Evolutionary conservation across 64 coral and sea anemone genomes (phyloP).

Genomic region (Porites australiensis): DNA sequence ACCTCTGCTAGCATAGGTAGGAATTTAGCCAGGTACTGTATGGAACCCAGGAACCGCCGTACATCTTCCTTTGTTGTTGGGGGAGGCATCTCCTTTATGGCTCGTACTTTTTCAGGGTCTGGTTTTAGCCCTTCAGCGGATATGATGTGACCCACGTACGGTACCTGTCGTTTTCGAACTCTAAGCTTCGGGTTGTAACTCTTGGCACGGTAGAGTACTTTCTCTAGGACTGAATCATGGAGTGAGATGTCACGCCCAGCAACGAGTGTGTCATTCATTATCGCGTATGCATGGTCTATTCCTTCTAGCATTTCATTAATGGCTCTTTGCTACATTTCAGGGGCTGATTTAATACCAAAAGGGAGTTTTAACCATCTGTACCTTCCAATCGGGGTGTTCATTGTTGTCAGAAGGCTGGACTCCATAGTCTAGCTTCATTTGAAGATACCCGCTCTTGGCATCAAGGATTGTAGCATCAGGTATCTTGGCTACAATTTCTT

Average conservation of each 20-base stretch:
- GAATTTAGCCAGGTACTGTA: conserved; percentile 59
- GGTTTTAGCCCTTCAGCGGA: conserved; percentile 52
- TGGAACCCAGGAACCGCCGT: conserved; percentile 54
- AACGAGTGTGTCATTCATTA: conserved; percentile 72
- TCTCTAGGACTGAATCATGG: conserved; percentile 59
- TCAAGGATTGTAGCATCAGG: conserved; percentile 41
- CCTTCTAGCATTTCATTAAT: conserved; percentile 54
- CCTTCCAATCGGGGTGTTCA: conserved; percentile 66
- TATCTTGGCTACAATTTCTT: conserved; percentile 56
- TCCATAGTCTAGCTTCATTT: conserved; percentile 69
- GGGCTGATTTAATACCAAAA: conserved; percentile 67
- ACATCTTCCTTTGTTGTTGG: conserved; percentile 61
- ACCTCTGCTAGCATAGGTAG: conserved; percentile 42
- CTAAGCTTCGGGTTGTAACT: conserved; percentile 53
- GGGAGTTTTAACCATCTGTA: conserved; percentile 63
- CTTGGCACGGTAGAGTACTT: conserved; percentile 61
- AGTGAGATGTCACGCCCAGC: conserved; percentile 48
- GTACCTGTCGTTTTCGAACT: conserved; percentile 39
- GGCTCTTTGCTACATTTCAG: conserved; percentile 57
- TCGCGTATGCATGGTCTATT: conserved; percentile 15
- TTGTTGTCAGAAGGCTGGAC: conserved; percentile 63
- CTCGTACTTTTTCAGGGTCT: conserved; percentile 54
- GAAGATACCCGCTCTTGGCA: conserved; percentile 78
- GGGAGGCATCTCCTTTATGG: conserved; percentile 49
- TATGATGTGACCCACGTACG: conserved; percentile 51